Percentiles rank a stretch among this genome's conserved stretches.
phyloP scores from a whole-genome alignment of 2,113 vertebrate species.

The Stictonetta naevosa region DNA sequence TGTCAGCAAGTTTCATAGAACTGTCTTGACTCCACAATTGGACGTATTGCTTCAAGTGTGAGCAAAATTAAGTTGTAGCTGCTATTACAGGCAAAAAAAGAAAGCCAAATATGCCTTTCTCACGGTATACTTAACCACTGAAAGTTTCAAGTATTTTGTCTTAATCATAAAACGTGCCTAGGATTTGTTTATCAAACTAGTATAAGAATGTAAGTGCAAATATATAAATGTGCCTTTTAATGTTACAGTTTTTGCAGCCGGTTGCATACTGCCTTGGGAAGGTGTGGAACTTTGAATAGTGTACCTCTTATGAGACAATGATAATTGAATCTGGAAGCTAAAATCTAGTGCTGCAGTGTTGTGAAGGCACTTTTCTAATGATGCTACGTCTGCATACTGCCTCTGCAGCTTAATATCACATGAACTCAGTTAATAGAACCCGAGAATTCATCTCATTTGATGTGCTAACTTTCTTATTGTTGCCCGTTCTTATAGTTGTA shows the following conservation, averaged over 20 bases:
- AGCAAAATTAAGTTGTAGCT: neutral
- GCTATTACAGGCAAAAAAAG: neutral
- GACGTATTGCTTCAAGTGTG: neutral
- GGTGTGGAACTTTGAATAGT: neutral
- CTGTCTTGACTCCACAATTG: neutral
- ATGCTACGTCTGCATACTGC: neutral
- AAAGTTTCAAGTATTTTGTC: neutral
- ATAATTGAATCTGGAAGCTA: neutral
- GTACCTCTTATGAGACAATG: neutral
- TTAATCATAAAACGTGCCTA: neutral
- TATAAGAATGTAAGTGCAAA: neutral
- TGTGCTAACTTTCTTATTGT: neutral
- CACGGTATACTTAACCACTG: neutral
- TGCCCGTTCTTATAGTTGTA: neutral
- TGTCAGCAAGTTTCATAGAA: neutral
- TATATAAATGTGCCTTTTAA: neutral
- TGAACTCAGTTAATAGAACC: neutral
- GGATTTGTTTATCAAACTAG: neutral
- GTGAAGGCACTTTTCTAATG: neutral
- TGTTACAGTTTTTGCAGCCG: neutral
- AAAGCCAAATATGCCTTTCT: neutral
- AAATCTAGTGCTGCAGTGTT: neutral
- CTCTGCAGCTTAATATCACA: neutral
- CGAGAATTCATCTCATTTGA: neutral
- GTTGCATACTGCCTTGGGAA: neutral